Percentiles rank a stretch among this genome's conserved stretches.
Conservation (phyloP, 2,888 invertebrate genomes). For the Nymphalis polychloros region DNA sequence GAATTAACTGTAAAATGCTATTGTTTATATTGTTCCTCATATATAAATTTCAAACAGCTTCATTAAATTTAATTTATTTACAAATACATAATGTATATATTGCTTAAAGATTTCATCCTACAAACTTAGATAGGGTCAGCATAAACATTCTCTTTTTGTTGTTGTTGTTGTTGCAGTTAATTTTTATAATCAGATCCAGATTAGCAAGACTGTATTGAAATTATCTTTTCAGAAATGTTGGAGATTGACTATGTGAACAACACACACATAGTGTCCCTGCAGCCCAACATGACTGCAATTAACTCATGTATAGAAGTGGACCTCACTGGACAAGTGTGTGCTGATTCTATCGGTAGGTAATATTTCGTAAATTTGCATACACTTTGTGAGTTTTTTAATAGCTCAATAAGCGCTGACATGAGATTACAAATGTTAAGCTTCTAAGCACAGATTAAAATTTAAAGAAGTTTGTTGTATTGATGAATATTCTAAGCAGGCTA, state of each 20-base stretch:
- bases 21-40: no score
- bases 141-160: no score
- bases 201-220: not conserved
- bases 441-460: no score
- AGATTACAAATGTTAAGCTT: no score
- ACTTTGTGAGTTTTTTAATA: no score
- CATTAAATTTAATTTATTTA: no score
- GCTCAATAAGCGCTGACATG: no score
- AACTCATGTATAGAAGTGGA: slow-evolving; percentile 98
- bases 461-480: not conserved
- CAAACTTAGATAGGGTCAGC: no score
- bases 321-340: slow-evolving; percentile 94
- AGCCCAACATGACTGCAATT: slow-evolving; percentile 96
- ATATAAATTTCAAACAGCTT: no score
- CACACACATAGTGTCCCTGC: slow-evolving; percentile 89
- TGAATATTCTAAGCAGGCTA: not conserved
- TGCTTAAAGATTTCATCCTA: no score
- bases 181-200: not conserved
- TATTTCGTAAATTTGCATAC: not conserved
- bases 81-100: no score
- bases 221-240: slow-evolving; percentile 87
- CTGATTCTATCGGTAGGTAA: slow-evolving; percentile 93
- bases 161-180: not conserved
- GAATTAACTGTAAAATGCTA: no score
- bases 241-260: slow-evolving; percentile 94